Percentiles rank a stretch among this genome's conserved stretches.
Evolutionary conservation across 92 coral and sea anemone species (phyloP).

Genomic region (Bergia puertoricense): DNA sequence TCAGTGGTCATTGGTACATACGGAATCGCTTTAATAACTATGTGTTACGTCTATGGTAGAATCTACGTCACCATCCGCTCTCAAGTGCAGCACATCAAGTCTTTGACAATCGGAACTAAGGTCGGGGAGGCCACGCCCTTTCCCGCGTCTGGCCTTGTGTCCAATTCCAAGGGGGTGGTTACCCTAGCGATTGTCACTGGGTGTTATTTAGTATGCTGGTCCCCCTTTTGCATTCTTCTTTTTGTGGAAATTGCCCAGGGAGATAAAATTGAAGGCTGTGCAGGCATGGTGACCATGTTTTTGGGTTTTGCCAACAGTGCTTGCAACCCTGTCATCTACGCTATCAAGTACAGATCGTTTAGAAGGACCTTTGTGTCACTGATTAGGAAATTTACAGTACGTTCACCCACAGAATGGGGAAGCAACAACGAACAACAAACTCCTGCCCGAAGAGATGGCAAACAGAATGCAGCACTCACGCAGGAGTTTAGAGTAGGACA

Average conservation of each 20-base stretch:
- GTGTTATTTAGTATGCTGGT: constrained; percentile 60
- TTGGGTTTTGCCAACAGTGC: constrained; percentile 75
- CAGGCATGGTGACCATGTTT: constrained; percentile 62
- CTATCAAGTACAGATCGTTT: constrained; percentile 57
- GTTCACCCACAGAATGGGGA: background rate
- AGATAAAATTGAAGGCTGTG: constrained; percentile 36
- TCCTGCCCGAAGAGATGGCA: background rate
- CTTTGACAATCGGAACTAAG: constrained; percentile 15
- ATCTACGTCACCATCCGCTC: constrained; percentile 48
- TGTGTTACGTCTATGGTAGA: constrained; percentile 54
- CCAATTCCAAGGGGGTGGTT: constrained; percentile 51
- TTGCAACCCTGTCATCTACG: constrained; percentile 69
- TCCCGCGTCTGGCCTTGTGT: background rate
- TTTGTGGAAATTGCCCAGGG: constrained; percentile 57
- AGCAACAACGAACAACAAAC: background rate
- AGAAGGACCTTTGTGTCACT: constrained; percentile 47
- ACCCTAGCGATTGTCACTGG: constrained; percentile 54
- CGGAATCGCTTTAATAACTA: constrained; percentile 52
- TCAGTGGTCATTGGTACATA: constrained; percentile 59
- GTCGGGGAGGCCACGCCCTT: constrained; percentile 16
- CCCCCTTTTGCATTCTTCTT: constrained; percentile 69
- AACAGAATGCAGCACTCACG: background rate
- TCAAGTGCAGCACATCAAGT: constrained; percentile 44
- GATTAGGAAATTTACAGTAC: constrained; percentile 14
- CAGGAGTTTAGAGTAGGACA: background rate